Base-by-base conservation (phyloP, 2,888 invertebrate species). In the Aphidius colemani region DNA sequence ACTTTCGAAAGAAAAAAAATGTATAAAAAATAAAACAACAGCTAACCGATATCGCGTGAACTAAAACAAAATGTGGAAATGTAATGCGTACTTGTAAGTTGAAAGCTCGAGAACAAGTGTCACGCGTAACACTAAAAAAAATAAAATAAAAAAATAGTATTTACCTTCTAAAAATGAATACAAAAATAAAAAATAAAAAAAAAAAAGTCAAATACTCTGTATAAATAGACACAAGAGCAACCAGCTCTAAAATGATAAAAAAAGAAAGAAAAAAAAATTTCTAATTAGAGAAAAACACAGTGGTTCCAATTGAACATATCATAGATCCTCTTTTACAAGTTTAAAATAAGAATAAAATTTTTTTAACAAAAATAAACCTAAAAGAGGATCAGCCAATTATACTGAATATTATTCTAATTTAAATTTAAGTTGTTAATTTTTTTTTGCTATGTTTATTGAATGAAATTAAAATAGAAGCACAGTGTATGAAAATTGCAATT, bases 221-320 rank as follows among this genome's bases (percentile, higher is more conserved):
- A 18, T 18, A 18, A 18, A 18, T 18, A 18, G 13, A 18, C 13
- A 18, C 13, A 18, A 18, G 13, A 18, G 13, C 13, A 18, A 18
- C 1, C 13, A 18, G 13, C 13, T 56, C 44, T 40, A 46, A 11
- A 56, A 44, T 30, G n/a, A 48, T 48, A 53, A 48, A 40, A 65
- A 57, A 48, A 44, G 6, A 43, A 39, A 59, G 40, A 53, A 11
- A 53, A 39, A 59, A 59, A 46, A 30, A 59, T 50, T 9, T n/a
- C 56, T 41, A 51, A 44, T 49, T 13, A 45, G 45, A 65, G 51
- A 53, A 65, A 64, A 66, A 66, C 59, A 74, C 69, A 67, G 67
- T 74, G 75, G 70, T 77, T 77, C 72, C 73, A 75, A 77, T 73
- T 68, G 71, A 78, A 77, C 77, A 77, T 77, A 77, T 77, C 77